phyloP scores from a whole-genome alignment of 2,113 vertebrate species.

The Notiomystis cincta region DNA sequence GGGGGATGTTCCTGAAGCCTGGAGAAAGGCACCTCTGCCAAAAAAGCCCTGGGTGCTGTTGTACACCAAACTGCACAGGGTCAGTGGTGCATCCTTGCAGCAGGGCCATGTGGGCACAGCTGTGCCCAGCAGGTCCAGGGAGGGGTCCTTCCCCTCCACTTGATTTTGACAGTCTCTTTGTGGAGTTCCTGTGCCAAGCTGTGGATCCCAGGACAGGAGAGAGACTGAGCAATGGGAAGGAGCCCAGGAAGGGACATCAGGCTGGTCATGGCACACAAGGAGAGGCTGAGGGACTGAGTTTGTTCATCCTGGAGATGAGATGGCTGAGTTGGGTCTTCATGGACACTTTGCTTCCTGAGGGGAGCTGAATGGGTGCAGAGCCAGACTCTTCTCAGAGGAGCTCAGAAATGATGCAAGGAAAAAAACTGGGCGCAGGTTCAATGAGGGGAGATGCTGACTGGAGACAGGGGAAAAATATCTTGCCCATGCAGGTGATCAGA shows the following conservation, averaged over 20 bases:
- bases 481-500: background rate
- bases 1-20: background rate
- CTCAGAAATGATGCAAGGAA: background rate
- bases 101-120: background rate
- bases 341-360: background rate
- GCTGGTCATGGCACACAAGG: background rate
- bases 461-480: background rate
- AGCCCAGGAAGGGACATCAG: background rate
- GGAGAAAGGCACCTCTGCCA: background rate
- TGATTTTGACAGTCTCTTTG: background rate
- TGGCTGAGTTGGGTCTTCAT: background rate
- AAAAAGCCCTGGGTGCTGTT: background rate
- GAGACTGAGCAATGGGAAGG: background rate
- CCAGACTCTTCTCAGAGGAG: background rate
- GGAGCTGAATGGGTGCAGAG: background rate
- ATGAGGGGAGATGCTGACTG: background rate
- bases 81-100: background rate
- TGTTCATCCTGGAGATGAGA: background rate
- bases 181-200: background rate
- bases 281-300: background rate
- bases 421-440: background rate
- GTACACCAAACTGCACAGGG: background rate
- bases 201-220: background rate
- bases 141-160: background rate
- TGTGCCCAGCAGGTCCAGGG: background rate